These are phyloP conservation scores for Colius striatus DNA, from an alignment of 2,113 vertebrate genomes.

Conservation along the genomic window DNA sequence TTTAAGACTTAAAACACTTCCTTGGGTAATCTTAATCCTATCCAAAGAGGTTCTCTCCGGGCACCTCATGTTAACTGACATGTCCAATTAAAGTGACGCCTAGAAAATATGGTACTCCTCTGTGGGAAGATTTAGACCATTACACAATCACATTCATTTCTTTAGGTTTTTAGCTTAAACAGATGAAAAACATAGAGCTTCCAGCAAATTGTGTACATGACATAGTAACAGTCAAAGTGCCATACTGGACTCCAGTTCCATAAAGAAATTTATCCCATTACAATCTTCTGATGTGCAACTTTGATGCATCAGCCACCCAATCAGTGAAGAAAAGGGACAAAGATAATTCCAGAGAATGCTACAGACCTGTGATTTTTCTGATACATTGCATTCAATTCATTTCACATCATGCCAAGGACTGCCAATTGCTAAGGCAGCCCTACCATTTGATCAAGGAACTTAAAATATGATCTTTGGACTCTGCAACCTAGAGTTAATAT, in stretches of 20 bases:
- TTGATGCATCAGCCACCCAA: not conserved
- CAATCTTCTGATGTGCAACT: not conserved
- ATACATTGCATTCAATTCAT: not conserved
- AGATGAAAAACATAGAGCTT: not conserved
- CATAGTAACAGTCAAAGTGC: not conserved
- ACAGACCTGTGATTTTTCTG: not conserved
- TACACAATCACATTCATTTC: not conserved
- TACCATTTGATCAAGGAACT: not conserved
- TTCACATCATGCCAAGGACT: not conserved
- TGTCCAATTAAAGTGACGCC: constrained; percentile 77
- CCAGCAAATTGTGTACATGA: not conserved
- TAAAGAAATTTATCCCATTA: not conserved
- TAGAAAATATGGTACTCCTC: constrained; percentile 75
- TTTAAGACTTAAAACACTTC: constrained; percentile 73
- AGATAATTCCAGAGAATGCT: not conserved
- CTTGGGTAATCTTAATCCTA: constrained; percentile 77
- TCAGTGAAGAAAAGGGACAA: not conserved
- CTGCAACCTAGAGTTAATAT: not conserved
- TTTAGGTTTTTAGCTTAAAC: not conserved
- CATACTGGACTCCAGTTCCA: not conserved
- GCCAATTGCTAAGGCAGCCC: not conserved
- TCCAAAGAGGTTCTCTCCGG: constrained; percentile 72
- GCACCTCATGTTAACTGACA: constrained; percentile 84
- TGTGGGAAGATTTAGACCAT: not conserved
- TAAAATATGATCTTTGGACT: not conserved